Conservation (phyloP, 1,140 invertebrate species). For the Telenomus remus region DNA sequence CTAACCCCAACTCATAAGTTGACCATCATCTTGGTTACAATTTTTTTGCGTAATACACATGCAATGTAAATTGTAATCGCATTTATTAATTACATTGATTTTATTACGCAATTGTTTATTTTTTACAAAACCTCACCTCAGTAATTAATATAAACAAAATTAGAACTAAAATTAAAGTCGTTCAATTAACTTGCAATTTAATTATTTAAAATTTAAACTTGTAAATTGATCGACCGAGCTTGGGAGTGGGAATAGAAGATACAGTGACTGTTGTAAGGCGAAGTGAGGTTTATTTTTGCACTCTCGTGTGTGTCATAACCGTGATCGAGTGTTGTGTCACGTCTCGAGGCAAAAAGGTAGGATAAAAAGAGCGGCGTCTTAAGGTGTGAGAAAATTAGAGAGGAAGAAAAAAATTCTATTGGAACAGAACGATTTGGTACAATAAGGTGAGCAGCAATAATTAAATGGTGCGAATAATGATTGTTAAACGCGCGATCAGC, state of each 20-base stretch:
- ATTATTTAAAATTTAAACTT: too few relatives aligned
- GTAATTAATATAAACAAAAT: not conserved
- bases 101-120: constrained; percentile 17
- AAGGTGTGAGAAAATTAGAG: not conserved
- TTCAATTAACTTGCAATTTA: not conserved
- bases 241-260: too few relatives aligned
- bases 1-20: constrained; percentile 82
- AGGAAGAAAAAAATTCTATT: not conserved
- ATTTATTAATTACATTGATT: constrained; percentile 34
- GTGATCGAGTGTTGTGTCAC: constrained; percentile 30
- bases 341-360: not conserved
- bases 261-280: not conserved
- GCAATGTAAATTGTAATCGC: constrained; percentile 42
- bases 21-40: constrained; percentile 16
- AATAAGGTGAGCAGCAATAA: not conserved
- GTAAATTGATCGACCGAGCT: too few relatives aligned
- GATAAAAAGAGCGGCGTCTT: constrained; percentile 1
- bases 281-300: constrained; percentile 57
- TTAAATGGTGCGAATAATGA: not conserved
- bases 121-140: not conserved
- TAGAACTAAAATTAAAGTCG: not conserved
- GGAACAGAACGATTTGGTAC: not conserved
- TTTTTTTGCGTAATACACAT: constrained; percentile 51
- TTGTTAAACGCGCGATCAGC: constrained; percentile 4
- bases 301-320: constrained; percentile 49